Percentiles rank a stretch among this genome's conserved stretches.
These are phyloP conservation scores for Aphaenogaster floridana DNA, from an alignment of 1,140 invertebrate genomes.

Conservation along the genomic window DNA sequence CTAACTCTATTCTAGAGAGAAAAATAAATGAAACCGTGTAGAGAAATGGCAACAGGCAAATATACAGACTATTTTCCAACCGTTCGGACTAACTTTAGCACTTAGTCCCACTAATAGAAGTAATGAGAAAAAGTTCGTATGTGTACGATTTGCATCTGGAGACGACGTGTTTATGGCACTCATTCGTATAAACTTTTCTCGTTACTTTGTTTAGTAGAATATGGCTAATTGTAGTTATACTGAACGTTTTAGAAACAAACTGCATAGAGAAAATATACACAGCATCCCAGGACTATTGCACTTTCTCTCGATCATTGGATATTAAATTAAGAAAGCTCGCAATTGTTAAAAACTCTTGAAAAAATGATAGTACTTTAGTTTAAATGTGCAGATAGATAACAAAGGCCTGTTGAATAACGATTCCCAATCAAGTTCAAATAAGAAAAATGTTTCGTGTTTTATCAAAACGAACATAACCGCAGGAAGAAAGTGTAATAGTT, in stretches of 20 bases:
- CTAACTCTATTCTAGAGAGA: conserved; percentile 76
- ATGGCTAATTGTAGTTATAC: not conserved
- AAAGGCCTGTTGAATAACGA: not conserved
- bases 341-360: not conserved
- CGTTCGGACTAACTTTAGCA: conserved; percentile 41
- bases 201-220: not conserved
- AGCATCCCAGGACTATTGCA: conserved; percentile 2
- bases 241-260: conserved; percentile 26
- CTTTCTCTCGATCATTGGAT: not conserved
- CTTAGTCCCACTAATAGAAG: not conserved
- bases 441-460: not conserved
- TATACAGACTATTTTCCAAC: conserved; percentile 29
- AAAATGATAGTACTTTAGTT: not conserved
- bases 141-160: not conserved
- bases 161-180: not conserved
- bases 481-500: conserved; percentile 39
- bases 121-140: not conserved
- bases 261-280: conserved; percentile 30
- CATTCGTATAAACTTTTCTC: conserved; percentile 27
- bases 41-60: conserved; percentile 72
- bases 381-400: conserved; percentile 7
- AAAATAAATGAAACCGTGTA: conserved; percentile 53
- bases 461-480: not conserved
- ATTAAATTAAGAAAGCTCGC: conserved; percentile 11
- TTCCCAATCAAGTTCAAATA: not conserved